Evolutionary conservation across 2,888 invertebrate genomes (phyloP).

Genomic region (Caenorhabditis doughertyi): DNA sequence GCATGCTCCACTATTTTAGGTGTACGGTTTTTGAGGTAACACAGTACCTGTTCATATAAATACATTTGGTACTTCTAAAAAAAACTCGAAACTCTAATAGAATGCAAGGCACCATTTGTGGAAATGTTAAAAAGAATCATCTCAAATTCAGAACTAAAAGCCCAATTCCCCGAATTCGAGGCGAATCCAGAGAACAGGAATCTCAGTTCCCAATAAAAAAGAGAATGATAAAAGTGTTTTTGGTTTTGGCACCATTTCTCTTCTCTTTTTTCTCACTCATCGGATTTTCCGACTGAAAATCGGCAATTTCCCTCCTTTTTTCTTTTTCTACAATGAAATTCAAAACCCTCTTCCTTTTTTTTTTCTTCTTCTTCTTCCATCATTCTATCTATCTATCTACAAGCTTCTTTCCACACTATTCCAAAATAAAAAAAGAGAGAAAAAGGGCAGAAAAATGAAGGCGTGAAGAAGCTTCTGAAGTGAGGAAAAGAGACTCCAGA

Average conservation of each 20-base stretch:
- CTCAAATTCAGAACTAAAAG: no score
- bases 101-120: no score
- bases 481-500: slow-evolving; percentile 42
- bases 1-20: no score
- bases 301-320: background rate
- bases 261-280: no score
- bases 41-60: no score
- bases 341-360: slow-evolving; percentile 10
- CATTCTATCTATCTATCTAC: background rate
- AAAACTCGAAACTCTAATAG: no score
- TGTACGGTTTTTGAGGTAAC: no score
- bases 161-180: background rate
- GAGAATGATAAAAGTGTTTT: slow-evolving; percentile 27
- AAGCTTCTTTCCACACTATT: background rate
- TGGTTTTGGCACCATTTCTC: slow-evolving; percentile 16
- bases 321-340: slow-evolving; percentile 34
- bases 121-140: background rate
- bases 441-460: slow-evolving; percentile 11
- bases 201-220: background rate
- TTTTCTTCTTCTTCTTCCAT: background rate
- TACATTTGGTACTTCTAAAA: no score
- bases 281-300: slow-evolving; percentile 40
- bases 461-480: slow-evolving; percentile 33
- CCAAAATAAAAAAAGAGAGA: slow-evolving; percentile 13
- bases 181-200: background rate